Evolutionary conservation across 2,113 vertebrate species (phyloP).

Genomic region (Caracal caracal): DNA sequence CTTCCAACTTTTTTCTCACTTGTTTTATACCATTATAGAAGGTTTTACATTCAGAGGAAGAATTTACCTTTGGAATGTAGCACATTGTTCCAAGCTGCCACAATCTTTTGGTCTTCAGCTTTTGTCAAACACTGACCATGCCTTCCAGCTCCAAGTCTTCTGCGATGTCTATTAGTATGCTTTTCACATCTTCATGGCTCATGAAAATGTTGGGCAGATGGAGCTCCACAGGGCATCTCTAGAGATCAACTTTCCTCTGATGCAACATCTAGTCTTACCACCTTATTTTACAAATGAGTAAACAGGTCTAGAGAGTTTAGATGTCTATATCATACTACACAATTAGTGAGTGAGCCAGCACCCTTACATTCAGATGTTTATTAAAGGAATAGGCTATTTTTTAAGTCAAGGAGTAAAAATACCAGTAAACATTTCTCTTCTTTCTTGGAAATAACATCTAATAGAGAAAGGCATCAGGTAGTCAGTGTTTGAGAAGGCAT

Average conservation of each 20-base stretch:
- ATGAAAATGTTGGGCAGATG: background rate
- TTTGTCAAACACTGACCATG: background rate
- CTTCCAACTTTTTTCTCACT: background rate
- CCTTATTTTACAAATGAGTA: slow-evolving; percentile 3
- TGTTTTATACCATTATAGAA: background rate
- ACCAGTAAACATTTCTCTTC: background rate
- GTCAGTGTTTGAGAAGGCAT: background rate
- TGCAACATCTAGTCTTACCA: background rate
- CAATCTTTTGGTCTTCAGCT: background rate
- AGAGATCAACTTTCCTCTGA: background rate
- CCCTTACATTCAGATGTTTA: background rate
- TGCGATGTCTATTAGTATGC: background rate
- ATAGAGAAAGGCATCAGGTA: background rate
- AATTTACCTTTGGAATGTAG: background rate
- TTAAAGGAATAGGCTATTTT: background rate
- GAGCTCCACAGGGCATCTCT: background rate
- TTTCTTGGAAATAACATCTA: background rate
- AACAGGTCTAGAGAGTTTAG: background rate
- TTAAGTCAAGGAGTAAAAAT: background rate
- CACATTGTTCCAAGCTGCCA: background rate
- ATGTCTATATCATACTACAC: background rate
- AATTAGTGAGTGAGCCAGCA: background rate
- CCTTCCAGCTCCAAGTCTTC: background rate
- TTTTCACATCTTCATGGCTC: background rate
- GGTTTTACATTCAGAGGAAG: background rate